A percentile compares a stretch with the other conserved stretches of the same genome.
phyloP scores from a whole-genome alignment of 2,797 vertebrate genomes.

The Gymnoscopelus braueri region DNA sequence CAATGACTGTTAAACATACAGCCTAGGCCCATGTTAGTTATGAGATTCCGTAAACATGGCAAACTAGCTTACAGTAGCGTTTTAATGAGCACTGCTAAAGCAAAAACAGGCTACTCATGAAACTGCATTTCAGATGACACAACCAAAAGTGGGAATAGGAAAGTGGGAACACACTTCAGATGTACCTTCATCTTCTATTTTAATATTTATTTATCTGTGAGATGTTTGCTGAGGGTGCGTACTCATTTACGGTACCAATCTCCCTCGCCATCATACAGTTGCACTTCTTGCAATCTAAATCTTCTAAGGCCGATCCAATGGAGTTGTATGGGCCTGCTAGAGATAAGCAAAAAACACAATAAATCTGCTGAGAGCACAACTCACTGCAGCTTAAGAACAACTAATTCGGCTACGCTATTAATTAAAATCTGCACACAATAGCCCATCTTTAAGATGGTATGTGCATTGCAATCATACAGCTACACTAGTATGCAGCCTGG shows the following conservation, averaged over 20 bases:
- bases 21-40: neutral
- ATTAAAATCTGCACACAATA: neutral
- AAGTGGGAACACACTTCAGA: neutral
- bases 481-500: neutral
- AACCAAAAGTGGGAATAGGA: neutral
- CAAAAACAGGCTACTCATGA: conserved; percentile 2
- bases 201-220: neutral
- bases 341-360: too few species aligned
- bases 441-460: neutral
- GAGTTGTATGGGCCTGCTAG: neutral
- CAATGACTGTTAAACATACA: neutral
- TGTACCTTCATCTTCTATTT: conserved; percentile 7
- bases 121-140: neutral
- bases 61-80: conserved; percentile 1
- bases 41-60: conserved; percentile 8
- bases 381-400: too few species aligned
- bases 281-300: neutral
- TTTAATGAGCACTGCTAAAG: conserved; percentile 25
- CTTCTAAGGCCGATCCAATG: neutral
- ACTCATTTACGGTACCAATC: neutral
- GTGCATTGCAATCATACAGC: neutral
- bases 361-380: too few species aligned
- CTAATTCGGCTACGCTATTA: neutral
- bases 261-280: neutral
- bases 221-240: neutral